phyloP scores from a whole-genome alignment of 1,140 invertebrate species.

The Rhopalosiphum padi region DNA sequence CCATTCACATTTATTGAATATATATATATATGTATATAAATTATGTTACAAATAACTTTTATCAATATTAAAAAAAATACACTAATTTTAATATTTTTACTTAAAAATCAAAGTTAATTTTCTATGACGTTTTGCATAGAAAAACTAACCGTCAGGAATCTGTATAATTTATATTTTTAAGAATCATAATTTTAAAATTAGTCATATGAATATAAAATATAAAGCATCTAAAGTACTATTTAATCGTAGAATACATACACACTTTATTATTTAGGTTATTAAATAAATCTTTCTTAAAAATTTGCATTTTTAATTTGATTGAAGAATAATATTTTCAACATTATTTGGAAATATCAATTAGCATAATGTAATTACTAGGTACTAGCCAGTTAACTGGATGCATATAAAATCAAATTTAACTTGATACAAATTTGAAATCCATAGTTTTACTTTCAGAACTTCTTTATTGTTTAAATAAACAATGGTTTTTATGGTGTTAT shows the following conservation, averaged over 20 bases:
- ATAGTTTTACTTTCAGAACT: background rate
- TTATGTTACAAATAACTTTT: too few relatives aligned
- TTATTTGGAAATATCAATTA: background rate
- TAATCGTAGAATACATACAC: background rate
- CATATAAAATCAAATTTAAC: background rate
- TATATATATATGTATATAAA: too few relatives aligned
- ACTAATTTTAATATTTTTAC: background rate
- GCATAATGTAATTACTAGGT: background rate
- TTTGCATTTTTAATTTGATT: background rate
- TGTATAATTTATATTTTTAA: background rate
- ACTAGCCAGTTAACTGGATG: background rate
- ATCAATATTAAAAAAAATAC: background rate
- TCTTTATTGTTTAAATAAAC: background rate
- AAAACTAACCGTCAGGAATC: background rate
- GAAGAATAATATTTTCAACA: background rate
- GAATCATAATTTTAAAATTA: background rate
- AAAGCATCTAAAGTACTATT: background rate
- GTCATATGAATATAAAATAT: background rate
- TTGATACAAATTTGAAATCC: background rate
- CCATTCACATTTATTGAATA: background rate
- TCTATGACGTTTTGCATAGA: background rate
- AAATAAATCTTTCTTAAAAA: background rate
- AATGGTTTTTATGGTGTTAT: background rate
- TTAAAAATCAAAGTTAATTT: background rate
- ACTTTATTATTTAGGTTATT: background rate